Evolutionary conservation across 2,113 vertebrate genomes (phyloP).

Genomic region (Heterotilapia buettikoferi): DNA sequence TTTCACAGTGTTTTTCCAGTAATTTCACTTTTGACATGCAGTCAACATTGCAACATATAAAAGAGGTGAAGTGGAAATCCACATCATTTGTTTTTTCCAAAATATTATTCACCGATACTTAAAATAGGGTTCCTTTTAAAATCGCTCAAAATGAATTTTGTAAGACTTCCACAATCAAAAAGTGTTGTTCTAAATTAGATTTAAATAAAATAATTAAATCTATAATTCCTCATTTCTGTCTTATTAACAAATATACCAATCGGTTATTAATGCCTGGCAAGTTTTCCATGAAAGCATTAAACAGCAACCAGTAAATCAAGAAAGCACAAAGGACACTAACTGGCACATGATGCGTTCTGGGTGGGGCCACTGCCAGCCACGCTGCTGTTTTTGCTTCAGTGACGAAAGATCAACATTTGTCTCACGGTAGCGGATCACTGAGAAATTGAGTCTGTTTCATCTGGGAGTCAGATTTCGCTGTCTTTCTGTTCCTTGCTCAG

Average conservation of each 20-base stretch:
- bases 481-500: conserved; percentile 25
- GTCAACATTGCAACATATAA: background rate
- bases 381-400: conserved; percentile 9
- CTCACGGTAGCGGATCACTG: conserved; percentile 52
- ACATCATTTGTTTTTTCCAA: background rate
- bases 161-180: background rate
- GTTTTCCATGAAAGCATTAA: background rate
- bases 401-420: conserved; percentile 54
- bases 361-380: background rate
- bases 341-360: background rate
- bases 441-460: conserved; percentile 51
- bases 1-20: background rate
- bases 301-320: background rate
- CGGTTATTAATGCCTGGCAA: background rate
- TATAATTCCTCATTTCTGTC: background rate
- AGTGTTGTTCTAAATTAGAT: background rate
- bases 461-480: conserved; percentile 42
- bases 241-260: background rate
- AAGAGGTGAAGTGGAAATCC: background rate
- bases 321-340: background rate
- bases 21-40: background rate
- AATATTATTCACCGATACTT: background rate
- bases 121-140: fast-evolving
- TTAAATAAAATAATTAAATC: background rate
- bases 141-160: fast-evolving